Percentiles rank a stretch among this genome's conserved stretches.
phyloP scores from a whole-genome alignment of 92 coral and sea anemone genomes.

The Paragorgia papillata region DNA sequence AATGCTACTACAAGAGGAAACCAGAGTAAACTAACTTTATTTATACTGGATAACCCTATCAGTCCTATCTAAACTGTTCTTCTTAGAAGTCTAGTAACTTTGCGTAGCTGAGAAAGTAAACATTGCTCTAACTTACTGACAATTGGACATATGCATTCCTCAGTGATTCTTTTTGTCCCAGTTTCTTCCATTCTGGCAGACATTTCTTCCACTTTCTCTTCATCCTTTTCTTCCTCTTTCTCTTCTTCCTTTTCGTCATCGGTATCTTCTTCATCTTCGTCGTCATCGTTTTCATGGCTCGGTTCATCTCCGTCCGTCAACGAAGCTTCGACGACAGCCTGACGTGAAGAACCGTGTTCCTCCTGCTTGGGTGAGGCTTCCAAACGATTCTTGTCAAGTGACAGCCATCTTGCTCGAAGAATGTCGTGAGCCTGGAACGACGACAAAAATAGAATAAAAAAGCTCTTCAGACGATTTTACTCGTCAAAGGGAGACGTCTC shows the following conservation, averaged over 20 bases:
- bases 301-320: not conserved
- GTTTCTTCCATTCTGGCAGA: not conserved
- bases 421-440: slow-evolving; percentile 37
- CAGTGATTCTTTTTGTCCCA: slow-evolving; percentile 16
- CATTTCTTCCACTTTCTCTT: not conserved
- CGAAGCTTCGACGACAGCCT: slow-evolving; percentile 12
- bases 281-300: not conserved
- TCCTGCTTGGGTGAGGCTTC: not conserved
- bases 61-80: too few species aligned
- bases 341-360: not conserved
- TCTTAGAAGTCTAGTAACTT: too few species aligned
- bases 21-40: too few species aligned
- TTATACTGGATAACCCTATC: too few species aligned
- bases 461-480: too few species aligned
- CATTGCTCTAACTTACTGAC: slow-evolving; percentile 23
- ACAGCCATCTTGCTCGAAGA: slow-evolving; percentile 32
- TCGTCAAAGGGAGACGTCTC: too few species aligned
- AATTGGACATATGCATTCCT: slow-evolving; percentile 36
- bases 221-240: not conserved
- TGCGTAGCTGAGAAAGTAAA: too few species aligned
- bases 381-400: not conserved
- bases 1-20: too few species aligned
- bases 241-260: not conserved
- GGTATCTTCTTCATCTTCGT: not conserved
- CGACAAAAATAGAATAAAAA: too few species aligned